A percentile compares a stretch with the other conserved stretches of the same genome.
These are phyloP conservation scores for Mystacides longicornis DNA, from an alignment of 2,888 invertebrate species.

Conservation along the genomic window DNA sequence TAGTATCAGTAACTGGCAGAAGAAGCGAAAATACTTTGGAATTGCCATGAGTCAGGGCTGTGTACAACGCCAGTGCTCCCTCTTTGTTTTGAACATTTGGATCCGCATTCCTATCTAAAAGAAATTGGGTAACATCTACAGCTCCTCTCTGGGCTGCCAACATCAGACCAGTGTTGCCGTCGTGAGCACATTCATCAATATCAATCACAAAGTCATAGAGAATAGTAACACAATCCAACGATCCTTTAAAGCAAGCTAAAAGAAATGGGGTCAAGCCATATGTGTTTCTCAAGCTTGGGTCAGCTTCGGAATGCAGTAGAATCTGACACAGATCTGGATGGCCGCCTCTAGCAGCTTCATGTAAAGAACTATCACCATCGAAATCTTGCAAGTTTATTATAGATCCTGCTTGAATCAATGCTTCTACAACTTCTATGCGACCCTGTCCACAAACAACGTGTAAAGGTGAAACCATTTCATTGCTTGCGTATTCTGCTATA, in stretches of 20 bases:
- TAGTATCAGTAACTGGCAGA: constrained; percentile 33
- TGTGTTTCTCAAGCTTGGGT: constrained; percentile 39
- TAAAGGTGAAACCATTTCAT: constrained; percentile 43
- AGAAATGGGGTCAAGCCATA: constrained; percentile 40
- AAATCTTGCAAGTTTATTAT: constrained; percentile 42
- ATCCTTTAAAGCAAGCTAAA: constrained; percentile 41
- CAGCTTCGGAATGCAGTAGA: constrained; percentile 41
- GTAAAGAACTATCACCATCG: constrained; percentile 46
- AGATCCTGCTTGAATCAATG: constrained; percentile 40
- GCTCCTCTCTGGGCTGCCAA: constrained; percentile 35
- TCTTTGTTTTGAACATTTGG: constrained; percentile 36
- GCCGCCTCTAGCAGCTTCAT: constrained; percentile 38
- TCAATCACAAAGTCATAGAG: constrained; percentile 38
- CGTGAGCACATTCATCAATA: constrained; percentile 35
- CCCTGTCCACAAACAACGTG: constrained; percentile 41
- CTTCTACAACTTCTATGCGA: constrained; percentile 35
- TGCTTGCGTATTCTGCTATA: constrained; percentile 40
- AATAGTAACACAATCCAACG: constrained; percentile 33
- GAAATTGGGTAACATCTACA: constrained; percentile 36
- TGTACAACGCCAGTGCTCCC: constrained; percentile 37
- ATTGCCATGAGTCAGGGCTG: constrained; percentile 36
- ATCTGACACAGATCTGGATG: constrained; percentile 34
- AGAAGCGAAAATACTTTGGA: constrained; percentile 35
- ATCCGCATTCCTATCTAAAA: constrained; percentile 39
- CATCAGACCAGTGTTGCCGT: constrained; percentile 39